Evolutionary conservation across 1,140 invertebrate genomes (phyloP).

Genomic region (Sinella curviseta): DNA sequence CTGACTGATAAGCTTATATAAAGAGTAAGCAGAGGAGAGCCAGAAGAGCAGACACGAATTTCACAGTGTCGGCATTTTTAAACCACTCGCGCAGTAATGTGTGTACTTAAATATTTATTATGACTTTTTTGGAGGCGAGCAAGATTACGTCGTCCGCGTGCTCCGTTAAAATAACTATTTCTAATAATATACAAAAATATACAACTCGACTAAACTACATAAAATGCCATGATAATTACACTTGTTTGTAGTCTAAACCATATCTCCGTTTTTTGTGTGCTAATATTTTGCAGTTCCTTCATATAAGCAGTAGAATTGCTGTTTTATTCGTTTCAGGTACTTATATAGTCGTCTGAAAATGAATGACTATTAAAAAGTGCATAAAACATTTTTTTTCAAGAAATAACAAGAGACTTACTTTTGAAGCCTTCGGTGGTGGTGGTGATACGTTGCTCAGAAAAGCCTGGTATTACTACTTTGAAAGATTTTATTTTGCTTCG

Average conservation of each 20-base stretch:
- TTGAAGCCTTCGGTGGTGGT: too few relatives aligned
- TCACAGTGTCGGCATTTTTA: not conserved
- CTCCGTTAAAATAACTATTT: not conserved
- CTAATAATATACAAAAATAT: not conserved
- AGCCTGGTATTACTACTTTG: too few relatives aligned
- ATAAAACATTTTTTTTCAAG: not conserved
- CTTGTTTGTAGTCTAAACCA: not conserved
- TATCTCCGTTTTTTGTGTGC: not conserved
- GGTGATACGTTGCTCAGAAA: too few relatives aligned
- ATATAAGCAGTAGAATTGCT: not conserved
- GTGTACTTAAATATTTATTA: constrained; percentile 20
- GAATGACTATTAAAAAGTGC: not conserved
- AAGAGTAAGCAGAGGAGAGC: too few relatives aligned
- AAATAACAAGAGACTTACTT: not conserved
- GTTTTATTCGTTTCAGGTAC: too few relatives aligned
- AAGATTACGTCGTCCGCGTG: not conserved
- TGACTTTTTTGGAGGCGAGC: not conserved
- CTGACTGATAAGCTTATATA: not conserved
- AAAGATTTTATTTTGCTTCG: not conserved
- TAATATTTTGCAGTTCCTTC: not conserved
- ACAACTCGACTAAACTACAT: not conserved
- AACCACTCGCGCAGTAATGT: not conserved
- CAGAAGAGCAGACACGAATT: too few relatives aligned
- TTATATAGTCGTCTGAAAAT: too few relatives aligned
- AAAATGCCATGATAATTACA: not conserved